Evolutionary conservation across 1,140 invertebrate species (phyloP).

Genomic region (Centruroides sculpturatus): DNA sequence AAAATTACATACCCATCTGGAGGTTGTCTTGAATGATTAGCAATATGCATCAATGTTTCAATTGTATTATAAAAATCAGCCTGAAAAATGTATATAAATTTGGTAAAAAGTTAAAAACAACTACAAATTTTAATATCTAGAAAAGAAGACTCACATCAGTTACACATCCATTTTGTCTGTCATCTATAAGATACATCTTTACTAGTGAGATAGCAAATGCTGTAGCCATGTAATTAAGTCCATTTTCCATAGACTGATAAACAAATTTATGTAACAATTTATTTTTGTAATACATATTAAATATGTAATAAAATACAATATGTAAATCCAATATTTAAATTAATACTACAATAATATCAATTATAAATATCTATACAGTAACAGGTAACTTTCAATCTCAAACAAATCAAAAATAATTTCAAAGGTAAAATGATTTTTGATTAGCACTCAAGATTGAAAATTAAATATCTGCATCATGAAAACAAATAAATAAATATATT

Average conservation of each 20-base stretch:
- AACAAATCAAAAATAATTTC: no score
- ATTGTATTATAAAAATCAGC: slow-evolving; percentile 10
- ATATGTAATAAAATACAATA: background rate
- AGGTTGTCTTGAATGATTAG: background rate
- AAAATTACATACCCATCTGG: slow-evolving; percentile 9
- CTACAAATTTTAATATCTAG: background rate
- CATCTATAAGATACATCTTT: slow-evolving; percentile 74
- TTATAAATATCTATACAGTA: no score
- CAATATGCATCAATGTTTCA: slow-evolving; percentile 4
- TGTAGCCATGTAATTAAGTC: slow-evolving; percentile 65
- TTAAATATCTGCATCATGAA: no score
- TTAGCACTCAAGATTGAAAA: no score
- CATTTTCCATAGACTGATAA: slow-evolving; percentile 57
- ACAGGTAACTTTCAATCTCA: no score
- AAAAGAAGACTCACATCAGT: slow-evolving; percentile 42
- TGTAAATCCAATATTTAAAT: background rate
- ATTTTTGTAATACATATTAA: background rate
- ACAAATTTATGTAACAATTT: background rate
- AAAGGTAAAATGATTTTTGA: no score
- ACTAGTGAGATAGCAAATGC: slow-evolving; percentile 82
- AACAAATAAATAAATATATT: no score
- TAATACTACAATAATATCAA: no score
- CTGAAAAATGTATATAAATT: slow-evolving; percentile 1
- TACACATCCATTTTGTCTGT: slow-evolving; percentile 56
- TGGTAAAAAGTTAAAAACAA: background rate